Conservation (phyloP, 2,888 invertebrate genomes). For the Amphipoea lucens region DNA sequence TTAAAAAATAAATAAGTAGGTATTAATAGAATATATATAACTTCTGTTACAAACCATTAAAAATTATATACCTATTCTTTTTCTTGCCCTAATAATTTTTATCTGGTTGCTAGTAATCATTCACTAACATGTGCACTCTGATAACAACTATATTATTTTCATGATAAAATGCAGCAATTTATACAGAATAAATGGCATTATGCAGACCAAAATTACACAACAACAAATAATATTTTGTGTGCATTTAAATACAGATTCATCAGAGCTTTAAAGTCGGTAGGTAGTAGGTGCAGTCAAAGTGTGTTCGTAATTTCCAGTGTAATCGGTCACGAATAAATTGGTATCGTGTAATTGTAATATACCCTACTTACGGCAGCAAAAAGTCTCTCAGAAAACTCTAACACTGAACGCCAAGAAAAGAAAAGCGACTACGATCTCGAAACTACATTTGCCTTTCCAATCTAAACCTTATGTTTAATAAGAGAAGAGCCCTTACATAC, state of each 20-base stretch:
- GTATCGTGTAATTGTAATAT: neutral
- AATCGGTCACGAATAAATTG: neutral
- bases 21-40: neutral
- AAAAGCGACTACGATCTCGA: neutral
- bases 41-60: neutral
- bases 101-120: constrained; percentile 17
- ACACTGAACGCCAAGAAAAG: neutral
- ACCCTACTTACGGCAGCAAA: neutral
- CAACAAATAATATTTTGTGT: neutral
- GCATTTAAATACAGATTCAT: neutral
- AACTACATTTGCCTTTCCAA: neutral
- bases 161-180: constrained; percentile 13
- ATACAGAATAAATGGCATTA: neutral
- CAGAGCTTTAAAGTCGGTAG: neutral
- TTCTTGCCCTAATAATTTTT: constrained; percentile 16
- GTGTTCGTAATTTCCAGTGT: neutral
- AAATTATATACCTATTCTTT: constrained; percentile 5
- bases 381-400: neutral
- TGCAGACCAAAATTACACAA: neutral
- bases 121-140: constrained; percentile 22
- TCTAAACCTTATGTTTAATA: neutral
- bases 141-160: constrained; percentile 26
- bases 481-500: neutral
- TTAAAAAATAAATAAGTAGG: neutral
- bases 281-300: neutral